Evolutionary conservation across 1,140 invertebrate species (phyloP), one percentile per base, ranked within the genome.

Genomic region (Ephestia elutella): DNA sequence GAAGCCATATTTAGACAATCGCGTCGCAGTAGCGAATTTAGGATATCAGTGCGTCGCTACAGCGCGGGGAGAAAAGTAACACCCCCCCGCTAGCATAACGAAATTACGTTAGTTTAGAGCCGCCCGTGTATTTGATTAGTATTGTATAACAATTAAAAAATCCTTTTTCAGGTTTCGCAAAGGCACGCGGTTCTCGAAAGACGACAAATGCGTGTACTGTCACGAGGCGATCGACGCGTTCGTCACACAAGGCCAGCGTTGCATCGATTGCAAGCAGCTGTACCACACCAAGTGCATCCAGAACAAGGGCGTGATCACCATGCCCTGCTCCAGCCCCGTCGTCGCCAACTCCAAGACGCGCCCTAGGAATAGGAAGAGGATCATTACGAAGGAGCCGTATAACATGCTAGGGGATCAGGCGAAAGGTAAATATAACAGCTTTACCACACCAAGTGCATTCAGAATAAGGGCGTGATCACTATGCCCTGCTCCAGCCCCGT

Each of bases 271-370:
- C 79, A 95, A 96, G 77, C 92, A 95, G 58, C 82, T 94, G 0
- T 96, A 96, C 80, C 96, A 97, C 78, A 94, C 95, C 0, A 96
- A 96, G 73, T 97, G 96, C 72, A 95, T 95, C 59, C 94, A 95
- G 72, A 95, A 95, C 75, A 94, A 94, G 60, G 93, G 92, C 17
- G 93, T 94, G 9, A 87, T 92, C 30, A 92, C 91, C 57, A 92
- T 93, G 89, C 92, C 93, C 0, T 95, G 93, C 75, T 75, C 75
- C 21, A 88, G 82, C 30, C 82, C 83, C 5, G 80, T 82, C 28
- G 70, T 77, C 0, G 71, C 75, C 11, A 75, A 80, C 5, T 49
- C 62, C 7, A 69, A 82, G 19, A 77, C 75, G 0, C 66, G 86
- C 5, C 76, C 78, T 58, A 87, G 85, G 71, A 78, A 81, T 57